Evolutionary conservation across 1,140 invertebrate genomes (phyloP).

Genomic region (Zophobas atratus): DNA sequence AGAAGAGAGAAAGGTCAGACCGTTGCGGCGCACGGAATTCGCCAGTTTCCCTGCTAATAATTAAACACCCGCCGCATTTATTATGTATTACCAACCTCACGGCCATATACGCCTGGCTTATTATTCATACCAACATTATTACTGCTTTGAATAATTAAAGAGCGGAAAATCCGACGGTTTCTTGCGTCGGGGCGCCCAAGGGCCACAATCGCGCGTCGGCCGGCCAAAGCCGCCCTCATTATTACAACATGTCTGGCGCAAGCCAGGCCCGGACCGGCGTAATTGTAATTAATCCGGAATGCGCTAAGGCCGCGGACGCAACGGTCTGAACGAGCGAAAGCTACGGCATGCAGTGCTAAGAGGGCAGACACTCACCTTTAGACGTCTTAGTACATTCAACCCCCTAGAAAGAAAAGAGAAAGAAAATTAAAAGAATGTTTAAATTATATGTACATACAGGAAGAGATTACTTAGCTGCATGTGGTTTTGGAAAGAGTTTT

Average conservation of each 20-base stretch:
- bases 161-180: conserved; percentile 48
- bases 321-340: neutral
- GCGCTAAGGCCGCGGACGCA: conserved; percentile 9
- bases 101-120: conserved; percentile 60
- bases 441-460: conserved; percentile 39
- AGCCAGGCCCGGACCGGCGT: conserved; percentile 7
- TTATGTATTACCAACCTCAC: conserved; percentile 61
- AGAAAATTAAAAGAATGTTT: conserved; percentile 57
- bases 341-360: conserved; percentile 40
- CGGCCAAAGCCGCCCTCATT: conserved; percentile 27
- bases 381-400: conserved; percentile 61
- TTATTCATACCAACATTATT: conserved; percentile 64
- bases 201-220: conserved; percentile 25
- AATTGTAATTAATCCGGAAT: conserved; percentile 38
- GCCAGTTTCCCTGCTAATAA: conserved; percentile 55
- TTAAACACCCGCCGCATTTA: conserved; percentile 58
- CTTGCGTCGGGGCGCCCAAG: conserved; percentile 43
- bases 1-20: neutral
- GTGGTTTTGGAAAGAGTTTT: conserved; percentile 11
- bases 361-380: conserved; percentile 59
- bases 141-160: conserved; percentile 60
- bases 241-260: conserved; percentile 21
- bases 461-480: conserved; percentile 31
- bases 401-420: conserved; percentile 62
- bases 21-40: conserved; percentile 32